Base-by-base conservation (phyloP, 2,888 invertebrate species). In the Dusona sp. region DNA sequence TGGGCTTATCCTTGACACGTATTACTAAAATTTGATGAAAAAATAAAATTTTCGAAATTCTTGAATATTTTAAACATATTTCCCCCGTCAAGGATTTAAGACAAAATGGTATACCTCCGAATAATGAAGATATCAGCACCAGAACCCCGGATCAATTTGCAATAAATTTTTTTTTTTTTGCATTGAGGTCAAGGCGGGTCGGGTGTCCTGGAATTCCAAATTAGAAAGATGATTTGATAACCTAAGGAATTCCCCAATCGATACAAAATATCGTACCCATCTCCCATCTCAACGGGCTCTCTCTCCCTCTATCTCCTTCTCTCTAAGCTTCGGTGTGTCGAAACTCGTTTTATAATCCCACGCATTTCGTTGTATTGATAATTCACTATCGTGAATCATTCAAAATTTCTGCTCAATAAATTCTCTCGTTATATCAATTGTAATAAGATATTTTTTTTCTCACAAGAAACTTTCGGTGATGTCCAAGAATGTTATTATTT, bases 151-250 rank as follows among this genome's bases (percentile, higher is more conserved):
- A 61, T 29, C 65, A 11, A 9, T 42, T 13, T 29, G 48, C 33
- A 29, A n/a, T 2, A 33, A 29, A n/a, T 9, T 33, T 22, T 13
- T 51, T 29, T 48, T 51, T 54, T 29, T 61, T 61, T 29, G 61
- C 36, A 73, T 73, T 29, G 54, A 54, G 73, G 73, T 73, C 73
- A 68, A 57, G 73, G 29, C 22, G 77, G 38, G 13, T 13, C 11
- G 9, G 42, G 13, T 25, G 16, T 64, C 48, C 80, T 64, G 80
- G 73, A 80, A 80, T 73, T 65, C 13, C 6, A 73, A 80, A 70
- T 79, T 79, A 68, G 72, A 72, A 48, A 73, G 72, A 73, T 48
- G 51, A 36, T 80, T 80, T 65, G 65, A 65, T 73, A 73, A 80
- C 38, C n/a, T 22, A 25, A 22, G 65, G 29, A 80, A 80, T 80